A percentile compares a stretch with the other conserved stretches of the same genome.
These are phyloP conservation scores for Busseola fusca DNA, from an alignment of 2,888 invertebrate species.

Conservation along the genomic window DNA sequence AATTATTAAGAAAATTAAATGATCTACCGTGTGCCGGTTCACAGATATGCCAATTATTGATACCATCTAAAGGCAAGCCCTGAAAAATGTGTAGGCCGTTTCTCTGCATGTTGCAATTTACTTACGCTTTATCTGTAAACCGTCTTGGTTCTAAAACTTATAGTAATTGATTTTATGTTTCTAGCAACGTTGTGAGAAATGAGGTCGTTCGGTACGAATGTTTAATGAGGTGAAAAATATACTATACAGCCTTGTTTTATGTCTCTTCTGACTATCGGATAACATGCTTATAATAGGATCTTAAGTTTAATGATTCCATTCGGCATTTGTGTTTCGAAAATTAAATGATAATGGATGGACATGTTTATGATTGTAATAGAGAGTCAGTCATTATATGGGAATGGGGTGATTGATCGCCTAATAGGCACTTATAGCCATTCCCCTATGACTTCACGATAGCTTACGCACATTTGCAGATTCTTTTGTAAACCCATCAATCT, in stretches of 20 bases:
- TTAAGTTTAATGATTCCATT: constrained; percentile 42
- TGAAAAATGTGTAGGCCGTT: constrained; percentile 85
- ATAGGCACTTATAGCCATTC: constrained; percentile 32
- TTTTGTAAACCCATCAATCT: constrained; percentile 49
- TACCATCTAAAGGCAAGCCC: constrained; percentile 78
- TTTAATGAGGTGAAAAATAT: constrained; percentile 61
- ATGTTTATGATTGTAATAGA: constrained; percentile 28
- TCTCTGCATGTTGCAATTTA: constrained; percentile 74
- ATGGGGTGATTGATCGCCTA: constrained; percentile 53
- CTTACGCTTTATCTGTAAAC: constrained; percentile 77
- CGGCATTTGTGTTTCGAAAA: constrained; percentile 23
- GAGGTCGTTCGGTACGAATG: constrained; percentile 55
- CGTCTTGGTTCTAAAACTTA: constrained; percentile 74
- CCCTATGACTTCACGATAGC: constrained; percentile 51
- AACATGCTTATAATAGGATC: constrained; percentile 45
- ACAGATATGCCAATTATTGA: constrained; percentile 88
- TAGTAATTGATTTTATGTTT: constrained; percentile 82
- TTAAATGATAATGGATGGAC: constrained; percentile 31
- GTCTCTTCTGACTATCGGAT: constrained; percentile 40
- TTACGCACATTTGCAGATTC: constrained; percentile 40
- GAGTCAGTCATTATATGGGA: constrained; percentile 34
- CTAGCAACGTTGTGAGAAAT: constrained; percentile 68
- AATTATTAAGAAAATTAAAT: constrained; percentile 89
- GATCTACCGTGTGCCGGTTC: constrained; percentile 84
- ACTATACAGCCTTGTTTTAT: constrained; percentile 50